phyloP scores from a whole-genome alignment of 37 sponge, comb jelly and placozoan species.

The Oopsacas minuta region DNA sequence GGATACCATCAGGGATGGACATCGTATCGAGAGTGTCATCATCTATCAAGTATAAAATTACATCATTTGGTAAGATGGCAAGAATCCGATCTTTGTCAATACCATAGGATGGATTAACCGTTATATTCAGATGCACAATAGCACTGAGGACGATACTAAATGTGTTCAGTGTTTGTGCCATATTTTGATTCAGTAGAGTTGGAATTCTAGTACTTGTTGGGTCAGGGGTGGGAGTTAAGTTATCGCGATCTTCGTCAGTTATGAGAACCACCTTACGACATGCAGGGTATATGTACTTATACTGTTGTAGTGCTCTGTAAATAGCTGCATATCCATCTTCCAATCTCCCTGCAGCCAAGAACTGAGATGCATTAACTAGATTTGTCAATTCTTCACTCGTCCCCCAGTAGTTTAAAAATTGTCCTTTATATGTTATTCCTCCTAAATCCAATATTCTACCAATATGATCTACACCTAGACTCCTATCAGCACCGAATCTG shows the following conservation, averaged over 20 bases:
- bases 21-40: neutral
- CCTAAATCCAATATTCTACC: conserved; percentile 17
- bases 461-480: neutral
- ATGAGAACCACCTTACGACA: neutral
- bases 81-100: neutral
- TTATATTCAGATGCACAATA: neutral
- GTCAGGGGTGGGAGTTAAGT: neutral
- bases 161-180: neutral
- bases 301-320: neutral
- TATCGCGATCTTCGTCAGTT: neutral
- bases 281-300: neutral
- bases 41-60: neutral
- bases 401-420: neutral
- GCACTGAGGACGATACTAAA: neutral
- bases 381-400: neutral
- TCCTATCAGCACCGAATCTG: conserved; percentile 3
- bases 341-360: neutral
- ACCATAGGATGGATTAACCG: neutral
- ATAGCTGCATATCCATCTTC: conserved; percentile 14
- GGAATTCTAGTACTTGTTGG: neutral
- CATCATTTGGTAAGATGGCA: neutral
- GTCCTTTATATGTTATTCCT: neutral
- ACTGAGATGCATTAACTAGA: neutral
- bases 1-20: neutral
- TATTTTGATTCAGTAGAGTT: neutral